These are phyloP conservation scores for Otus scops DNA, from an alignment of 2,797 vertebrate genomes.

Conservation along the genomic window DNA sequence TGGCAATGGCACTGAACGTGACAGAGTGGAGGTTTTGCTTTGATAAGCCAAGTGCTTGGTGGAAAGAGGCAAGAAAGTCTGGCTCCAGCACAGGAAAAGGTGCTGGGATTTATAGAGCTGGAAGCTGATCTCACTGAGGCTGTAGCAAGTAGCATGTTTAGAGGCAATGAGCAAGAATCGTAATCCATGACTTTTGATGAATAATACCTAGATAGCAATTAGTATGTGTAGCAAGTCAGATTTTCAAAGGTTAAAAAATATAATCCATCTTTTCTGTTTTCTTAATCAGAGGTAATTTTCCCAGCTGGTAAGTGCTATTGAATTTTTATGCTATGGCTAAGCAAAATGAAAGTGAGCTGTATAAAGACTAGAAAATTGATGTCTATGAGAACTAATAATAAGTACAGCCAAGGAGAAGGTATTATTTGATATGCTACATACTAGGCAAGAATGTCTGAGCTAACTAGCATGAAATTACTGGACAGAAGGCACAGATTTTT, in stretches of 20 bases:
- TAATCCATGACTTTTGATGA: conserved; percentile 17
- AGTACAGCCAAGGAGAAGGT: background rate
- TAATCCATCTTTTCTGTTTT: conserved; percentile 9
- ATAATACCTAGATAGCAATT: conserved; percentile 1
- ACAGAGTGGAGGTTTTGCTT: background rate
- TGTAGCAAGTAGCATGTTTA: background rate
- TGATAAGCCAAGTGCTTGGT: background rate
- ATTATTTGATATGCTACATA: background rate
- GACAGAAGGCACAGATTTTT: background rate
- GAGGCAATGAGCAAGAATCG: background rate
- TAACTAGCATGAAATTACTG: conserved; percentile 19
- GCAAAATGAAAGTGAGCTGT: conserved; percentile 23
- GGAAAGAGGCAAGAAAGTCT: background rate
- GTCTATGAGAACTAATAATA: conserved; percentile 16
- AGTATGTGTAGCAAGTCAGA: background rate
- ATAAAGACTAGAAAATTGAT: conserved; percentile 38
- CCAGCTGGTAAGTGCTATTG: conserved; percentile 29
- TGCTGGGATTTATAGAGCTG: background rate
- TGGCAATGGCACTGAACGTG: background rate
- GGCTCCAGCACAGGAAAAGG: background rate
- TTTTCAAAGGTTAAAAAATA: conserved; percentile 28
- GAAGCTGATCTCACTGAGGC: background rate
- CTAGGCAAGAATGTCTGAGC: background rate
- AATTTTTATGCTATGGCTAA: conserved; percentile 40
- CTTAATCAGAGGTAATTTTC: conserved; percentile 33